Base-by-base conservation (phyloP, 1,140 invertebrate species). In the Rhyacophila brunnea region DNA sequence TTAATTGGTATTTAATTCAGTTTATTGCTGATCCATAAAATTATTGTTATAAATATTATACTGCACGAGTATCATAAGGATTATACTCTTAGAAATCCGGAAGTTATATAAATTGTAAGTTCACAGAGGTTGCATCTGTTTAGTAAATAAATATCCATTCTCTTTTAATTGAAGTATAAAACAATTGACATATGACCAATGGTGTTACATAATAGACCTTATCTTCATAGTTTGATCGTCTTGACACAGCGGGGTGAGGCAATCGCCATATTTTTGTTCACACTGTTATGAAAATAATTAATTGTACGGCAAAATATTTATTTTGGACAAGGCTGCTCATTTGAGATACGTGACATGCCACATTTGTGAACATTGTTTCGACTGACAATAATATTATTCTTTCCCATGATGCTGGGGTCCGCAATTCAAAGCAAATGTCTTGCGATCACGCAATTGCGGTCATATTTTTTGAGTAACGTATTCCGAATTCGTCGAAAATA, bases 251-350 rank as follows among this genome's bases (percentile, higher is more conserved):
- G 14, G 47, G 34, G 28, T 58, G 50, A 38, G 20, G 36, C 43
- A 58, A 58, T 23, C 15, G 36, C 13, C 23, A 23, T 18, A 56
- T 10, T 58, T 18, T 46, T 44, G 19, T 58, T 58, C 56, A n/a
- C 56, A 48, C 28, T 38, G 40, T 14, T 9, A 46, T 44, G 54
- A 34, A 46, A n/a, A 48, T 20, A 43, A 44, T 23, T 58, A 51
- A 58, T 57, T 57, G 55, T 57, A 19, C 55, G 10, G 20, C 15
- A 36, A 18, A 43, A 15, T 17, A 23, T 42, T 58, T 58, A 58
- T 50, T 51, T 45, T 51, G 48, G 40, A 13, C 56, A 58, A 51
- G 56, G 56, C 48, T 48, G 35, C 6, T 17, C 38, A 17, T 20
- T 45, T 45, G 18, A 11, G 14, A 18, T 40, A 52, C 23, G 50